Evolutionary conservation across 1,140 invertebrate species (phyloP).

Genomic region (Belonocnema kinseyi): DNA sequence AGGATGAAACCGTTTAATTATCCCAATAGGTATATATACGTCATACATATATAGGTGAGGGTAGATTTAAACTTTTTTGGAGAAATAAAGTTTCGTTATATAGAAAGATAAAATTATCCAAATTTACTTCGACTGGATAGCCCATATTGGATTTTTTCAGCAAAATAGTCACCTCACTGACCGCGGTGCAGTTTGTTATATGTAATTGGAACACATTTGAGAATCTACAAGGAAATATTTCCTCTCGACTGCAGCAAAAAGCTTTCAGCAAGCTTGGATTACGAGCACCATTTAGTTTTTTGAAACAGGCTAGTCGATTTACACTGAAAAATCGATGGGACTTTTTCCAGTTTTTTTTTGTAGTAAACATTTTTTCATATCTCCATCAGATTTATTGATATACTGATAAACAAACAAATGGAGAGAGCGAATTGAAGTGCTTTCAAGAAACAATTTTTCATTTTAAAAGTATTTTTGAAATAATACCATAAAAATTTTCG

Average conservation of each 20-base stretch:
- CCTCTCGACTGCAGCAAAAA: slow-evolving; percentile 13
- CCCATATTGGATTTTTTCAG: slow-evolving; percentile 1
- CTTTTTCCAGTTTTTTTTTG: neutral
- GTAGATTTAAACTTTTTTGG: too few relatives aligned
- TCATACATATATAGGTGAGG: too few relatives aligned
- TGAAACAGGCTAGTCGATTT: neutral
- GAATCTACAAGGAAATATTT: slow-evolving; percentile 20
- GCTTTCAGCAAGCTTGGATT: slow-evolving; percentile 5
- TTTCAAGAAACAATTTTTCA: too few relatives aligned
- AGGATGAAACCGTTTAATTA: too few relatives aligned
- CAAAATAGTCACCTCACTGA: slow-evolving; percentile 2
- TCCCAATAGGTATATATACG: too few relatives aligned
- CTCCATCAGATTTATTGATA: neutral
- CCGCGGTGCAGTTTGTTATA: slow-evolving; percentile 18
- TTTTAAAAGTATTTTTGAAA: too few relatives aligned
- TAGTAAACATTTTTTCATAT: neutral
- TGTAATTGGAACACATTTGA: slow-evolving; percentile 27
- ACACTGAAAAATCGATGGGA: neutral
- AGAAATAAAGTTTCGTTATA: neutral
- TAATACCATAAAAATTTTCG: too few relatives aligned
- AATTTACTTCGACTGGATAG: neutral
- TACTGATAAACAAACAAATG: too few relatives aligned
- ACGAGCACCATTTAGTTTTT: neutral
- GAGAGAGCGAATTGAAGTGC: too few relatives aligned
- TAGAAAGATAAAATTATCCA: neutral